phyloP scores from a whole-genome alignment of 2,888 invertebrate genomes.

The Pseudococcus viburni region DNA sequence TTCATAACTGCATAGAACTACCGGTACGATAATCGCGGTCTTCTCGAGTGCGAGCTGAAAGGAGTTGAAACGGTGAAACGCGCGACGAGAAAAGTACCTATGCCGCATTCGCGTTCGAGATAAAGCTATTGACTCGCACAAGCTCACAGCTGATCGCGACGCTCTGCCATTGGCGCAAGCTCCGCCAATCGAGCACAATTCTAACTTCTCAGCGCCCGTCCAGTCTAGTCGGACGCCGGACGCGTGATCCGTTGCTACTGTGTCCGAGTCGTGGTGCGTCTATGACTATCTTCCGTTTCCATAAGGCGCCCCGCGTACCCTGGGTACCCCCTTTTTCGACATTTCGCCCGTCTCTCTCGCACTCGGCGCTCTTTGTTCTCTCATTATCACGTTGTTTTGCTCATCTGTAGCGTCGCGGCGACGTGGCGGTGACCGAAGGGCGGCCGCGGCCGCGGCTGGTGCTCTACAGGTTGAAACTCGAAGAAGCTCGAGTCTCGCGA shows the following conservation, averaged over 20 bases:
- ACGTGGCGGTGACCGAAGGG: neutral
- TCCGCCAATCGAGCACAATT: neutral
- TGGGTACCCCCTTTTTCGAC: neutral
- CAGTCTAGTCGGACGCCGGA: neutral
- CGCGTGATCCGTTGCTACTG: constrained; percentile 27
- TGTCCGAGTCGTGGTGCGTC: neutral
- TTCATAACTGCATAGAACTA: constrained; percentile 37
- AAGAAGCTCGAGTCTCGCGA: neutral
- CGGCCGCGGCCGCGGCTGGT: neutral
- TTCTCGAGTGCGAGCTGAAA: constrained; percentile 44
- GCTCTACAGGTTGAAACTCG: constrained; percentile 6
- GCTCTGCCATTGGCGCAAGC: neutral
- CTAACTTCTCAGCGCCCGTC: neutral
- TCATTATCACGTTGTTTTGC: constrained; percentile 14
- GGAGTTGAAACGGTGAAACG: neutral
- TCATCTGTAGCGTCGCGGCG: constrained; percentile 1
- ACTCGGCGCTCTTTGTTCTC: neutral
- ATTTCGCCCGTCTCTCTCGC: neutral
- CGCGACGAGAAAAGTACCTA: neutral
- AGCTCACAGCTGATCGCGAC: neutral
- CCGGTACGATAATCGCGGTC: constrained; percentile 59
- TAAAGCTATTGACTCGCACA: constrained; percentile 10
- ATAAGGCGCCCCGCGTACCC: neutral
- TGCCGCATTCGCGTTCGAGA: neutral
- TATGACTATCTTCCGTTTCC: neutral